Base-by-base conservation (phyloP, 30 jellyfish, hydroid and myxozoan genomes). In the Cassiopea xamachana region DNA sequence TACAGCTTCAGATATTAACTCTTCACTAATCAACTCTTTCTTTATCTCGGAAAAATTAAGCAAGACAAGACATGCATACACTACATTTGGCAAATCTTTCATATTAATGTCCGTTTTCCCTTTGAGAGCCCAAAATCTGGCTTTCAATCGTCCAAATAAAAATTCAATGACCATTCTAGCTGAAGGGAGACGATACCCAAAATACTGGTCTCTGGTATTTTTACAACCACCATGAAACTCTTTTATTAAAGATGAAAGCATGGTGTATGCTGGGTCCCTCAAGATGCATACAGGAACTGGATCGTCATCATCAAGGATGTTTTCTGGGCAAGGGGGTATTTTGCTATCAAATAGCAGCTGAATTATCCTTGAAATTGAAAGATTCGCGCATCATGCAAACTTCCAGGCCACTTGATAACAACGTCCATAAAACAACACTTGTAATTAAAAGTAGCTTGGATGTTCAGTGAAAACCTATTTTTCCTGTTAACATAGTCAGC, bases 61-160 rank as follows among this genome's bases (percentile, higher is more conserved):
- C 76, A 82, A 80, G 51, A 80, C 90, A 81, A 80, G 80, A 67
- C 93, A 89, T 1, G 96, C 96, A 13, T 1, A 6, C 17, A 90
- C 68, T n/a, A 83, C 79, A 48, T n/a, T 47, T 12, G 94, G 94
- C 2, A 84, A 69, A 44, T 49, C 59, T 27, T 84, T 68, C 19
- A 74, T 46, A 1, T 80, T 51, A 15, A 83, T 49, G 44, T 90
- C 94, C 17, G 72, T 46, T 46, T 72, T 77, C 7, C 83, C 83
- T 45, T 82, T 58, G 48, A 90, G 55, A 58, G 61, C 13, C 4
- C 87, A 45, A 86, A 90, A 90, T 75, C 97, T 82, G 17, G 94
- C 94, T 74, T 83, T 90, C n/a, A 90, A 55, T 50, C 97, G 51
- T 13, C 97, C 94, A 77, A 60, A 90, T 80, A 94, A 76, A 67